These are phyloP conservation scores for Papilio machaon DNA, from an alignment of 1,140 invertebrate genomes.

Conservation along the genomic window DNA sequence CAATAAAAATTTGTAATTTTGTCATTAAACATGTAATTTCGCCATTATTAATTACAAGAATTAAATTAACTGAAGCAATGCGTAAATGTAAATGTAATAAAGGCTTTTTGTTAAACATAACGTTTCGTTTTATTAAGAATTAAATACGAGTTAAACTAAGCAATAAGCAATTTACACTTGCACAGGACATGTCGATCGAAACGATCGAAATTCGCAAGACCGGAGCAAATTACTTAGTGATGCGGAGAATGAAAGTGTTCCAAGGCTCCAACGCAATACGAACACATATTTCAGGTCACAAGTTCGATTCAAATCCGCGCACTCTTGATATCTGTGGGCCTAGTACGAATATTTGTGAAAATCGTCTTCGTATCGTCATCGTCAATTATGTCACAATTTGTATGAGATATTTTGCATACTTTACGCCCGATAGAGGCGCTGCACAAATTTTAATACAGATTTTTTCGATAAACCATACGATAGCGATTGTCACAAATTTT, in stretches of 20 bases:
- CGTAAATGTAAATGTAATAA: neutral
- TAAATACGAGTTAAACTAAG: neutral
- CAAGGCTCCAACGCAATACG: slow-evolving; percentile 55
- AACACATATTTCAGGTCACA: slow-evolving; percentile 47
- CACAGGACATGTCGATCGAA: slow-evolving; percentile 38
- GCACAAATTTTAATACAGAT: no score
- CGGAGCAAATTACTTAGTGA: slow-evolving; percentile 42
- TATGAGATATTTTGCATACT: no score
- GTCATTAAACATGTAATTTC: no score
- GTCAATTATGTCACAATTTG: no score
- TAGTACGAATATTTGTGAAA: no score
- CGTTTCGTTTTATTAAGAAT: neutral
- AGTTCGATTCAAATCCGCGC: slow-evolving; percentile 44
- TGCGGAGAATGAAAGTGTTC: slow-evolving; percentile 51
- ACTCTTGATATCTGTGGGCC: neutral
- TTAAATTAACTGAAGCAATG: no score
- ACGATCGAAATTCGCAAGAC: slow-evolving; percentile 36
- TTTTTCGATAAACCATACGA: no score
- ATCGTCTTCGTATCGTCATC: no score
- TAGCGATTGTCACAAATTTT: no score
- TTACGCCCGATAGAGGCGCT: no score
- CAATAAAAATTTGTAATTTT: no score
- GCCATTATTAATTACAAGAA: no score
- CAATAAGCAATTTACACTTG: slow-evolving; percentile 28
- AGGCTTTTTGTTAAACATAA: neutral